These are phyloP conservation scores for Brachionus asplanchnoidis DNA, from an alignment of 1,140 invertebrate genomes.

Conservation along the genomic window DNA sequence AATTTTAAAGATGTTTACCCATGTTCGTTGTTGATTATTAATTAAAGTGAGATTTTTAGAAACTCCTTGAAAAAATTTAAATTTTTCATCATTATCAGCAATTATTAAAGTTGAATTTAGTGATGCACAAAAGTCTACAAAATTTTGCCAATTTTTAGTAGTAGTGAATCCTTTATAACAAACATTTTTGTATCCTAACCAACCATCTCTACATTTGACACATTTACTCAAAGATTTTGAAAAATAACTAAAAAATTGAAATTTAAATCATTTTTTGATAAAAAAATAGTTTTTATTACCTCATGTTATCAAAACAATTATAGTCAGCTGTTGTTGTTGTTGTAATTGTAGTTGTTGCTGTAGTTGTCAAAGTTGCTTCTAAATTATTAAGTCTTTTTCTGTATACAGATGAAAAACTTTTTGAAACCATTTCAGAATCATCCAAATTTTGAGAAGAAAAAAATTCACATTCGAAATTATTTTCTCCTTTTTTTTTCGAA, in stretches of 20 bases:
- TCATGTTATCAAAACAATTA: not conserved
- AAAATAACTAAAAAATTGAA: not conserved
- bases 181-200: not conserved
- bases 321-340: too few species aligned
- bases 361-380: too few species aligned
- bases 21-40: not conserved
- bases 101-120: not conserved
- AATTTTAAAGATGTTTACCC: not conserved
- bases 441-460: too few species aligned
- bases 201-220: not conserved
- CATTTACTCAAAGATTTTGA: not conserved
- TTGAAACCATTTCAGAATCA: too few species aligned
- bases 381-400: too few species aligned
- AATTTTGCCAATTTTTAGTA: not conserved
- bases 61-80: not conserved
- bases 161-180: not conserved
- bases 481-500: too few species aligned
- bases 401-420: too few species aligned
- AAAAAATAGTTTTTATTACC: too few species aligned
- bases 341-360: too few species aligned
- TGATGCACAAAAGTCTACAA: not conserved
- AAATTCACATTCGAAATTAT: too few species aligned
- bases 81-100: not conserved
- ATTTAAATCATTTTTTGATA: too few species aligned
- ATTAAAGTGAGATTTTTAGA: not conserved